Evolutionary conservation across 2,113 vertebrate genomes (phyloP).

Genomic region (Naja naja): DNA sequence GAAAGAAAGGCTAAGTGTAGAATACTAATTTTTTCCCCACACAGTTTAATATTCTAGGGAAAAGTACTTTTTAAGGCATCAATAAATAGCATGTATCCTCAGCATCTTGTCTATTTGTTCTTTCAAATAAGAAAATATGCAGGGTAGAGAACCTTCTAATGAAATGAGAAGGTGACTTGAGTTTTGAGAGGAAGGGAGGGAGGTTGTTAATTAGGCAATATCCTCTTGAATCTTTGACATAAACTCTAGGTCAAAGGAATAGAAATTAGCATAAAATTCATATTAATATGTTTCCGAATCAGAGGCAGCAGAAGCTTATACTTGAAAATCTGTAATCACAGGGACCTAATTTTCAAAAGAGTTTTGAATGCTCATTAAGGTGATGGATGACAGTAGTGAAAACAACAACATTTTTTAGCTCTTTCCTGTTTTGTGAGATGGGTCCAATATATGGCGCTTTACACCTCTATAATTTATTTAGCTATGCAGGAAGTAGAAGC

Average conservation of each 20-base stretch:
- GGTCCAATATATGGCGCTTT: constrained; percentile 40
- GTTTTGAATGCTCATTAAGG: constrained; percentile 82
- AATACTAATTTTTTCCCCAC: constrained; percentile 54
- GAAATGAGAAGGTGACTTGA: constrained; percentile 67
- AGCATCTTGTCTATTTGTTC: constrained; percentile 58
- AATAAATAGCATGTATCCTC: constrained; percentile 47
- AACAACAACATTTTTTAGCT: constrained; percentile 60
- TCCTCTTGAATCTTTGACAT: constrained; percentile 73
- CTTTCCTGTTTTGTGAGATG: constrained; percentile 44
- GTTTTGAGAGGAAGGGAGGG: constrained; percentile 49
- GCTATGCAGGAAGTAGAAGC: constrained; percentile 26
- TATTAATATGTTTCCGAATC: constrained; percentile 75
- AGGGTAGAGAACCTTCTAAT: constrained; percentile 50
- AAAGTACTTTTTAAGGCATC: constrained; percentile 44
- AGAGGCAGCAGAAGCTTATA: constrained; percentile 69
- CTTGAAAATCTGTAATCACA: constrained; percentile 81
- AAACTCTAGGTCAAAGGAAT: constrained; percentile 75
- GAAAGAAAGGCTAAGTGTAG: constrained; percentile 44
- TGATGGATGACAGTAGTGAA: constrained; percentile 82
- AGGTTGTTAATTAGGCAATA: constrained; percentile 72
- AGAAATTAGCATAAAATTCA: constrained; percentile 78
- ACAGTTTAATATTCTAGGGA: constrained; percentile 40
- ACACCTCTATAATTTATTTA: constrained; percentile 56
- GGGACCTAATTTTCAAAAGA: constrained; percentile 78
- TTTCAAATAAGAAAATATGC: constrained; percentile 45